Percentiles rank a stretch among this genome's conserved stretches.
phyloP scores from a whole-genome alignment of 2,113 vertebrate species.

The Myrmecophaga tridactyla region DNA sequence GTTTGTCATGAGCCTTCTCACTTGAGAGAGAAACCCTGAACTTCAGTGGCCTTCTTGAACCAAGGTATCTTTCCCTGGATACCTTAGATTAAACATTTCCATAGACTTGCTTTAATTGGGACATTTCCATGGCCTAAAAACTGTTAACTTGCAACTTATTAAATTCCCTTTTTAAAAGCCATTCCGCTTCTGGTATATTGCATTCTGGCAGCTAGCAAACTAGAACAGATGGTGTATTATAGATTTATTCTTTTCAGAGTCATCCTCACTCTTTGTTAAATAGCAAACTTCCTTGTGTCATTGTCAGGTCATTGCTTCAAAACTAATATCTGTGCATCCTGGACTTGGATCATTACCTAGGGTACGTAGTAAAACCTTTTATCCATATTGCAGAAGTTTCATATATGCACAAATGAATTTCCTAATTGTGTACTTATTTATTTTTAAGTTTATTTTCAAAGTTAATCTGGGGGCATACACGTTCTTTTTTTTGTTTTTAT shows the following conservation, averaged over 20 bases:
- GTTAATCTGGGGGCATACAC: not conserved
- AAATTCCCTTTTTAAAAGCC: no score
- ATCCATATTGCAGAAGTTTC: not conserved
- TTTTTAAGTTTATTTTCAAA: not conserved
- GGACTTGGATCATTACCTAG: not conserved
- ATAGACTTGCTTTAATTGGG: no score
- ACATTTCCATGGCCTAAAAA: no score
- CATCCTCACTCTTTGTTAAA: not conserved
- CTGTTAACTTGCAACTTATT: no score
- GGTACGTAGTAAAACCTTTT: not conserved
- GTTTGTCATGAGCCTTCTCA: no score
- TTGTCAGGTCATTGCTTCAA: not conserved
- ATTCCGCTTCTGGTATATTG: no score
- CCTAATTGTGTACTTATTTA: no score
- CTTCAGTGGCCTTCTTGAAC: no score
- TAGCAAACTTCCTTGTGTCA: not conserved
- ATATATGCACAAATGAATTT: not conserved
- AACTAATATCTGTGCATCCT: not conserved
- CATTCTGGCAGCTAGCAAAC: no score
- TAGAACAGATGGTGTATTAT: not conserved
- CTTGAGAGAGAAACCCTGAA: no score
- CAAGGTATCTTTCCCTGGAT: no score
- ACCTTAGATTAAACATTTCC: no score
- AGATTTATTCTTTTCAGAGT: constrained; percentile 2
- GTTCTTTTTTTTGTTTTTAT: not conserved